phyloP scores from a whole-genome alignment of 2,797 vertebrate species.

The Sebastes kiyomatsui region DNA sequence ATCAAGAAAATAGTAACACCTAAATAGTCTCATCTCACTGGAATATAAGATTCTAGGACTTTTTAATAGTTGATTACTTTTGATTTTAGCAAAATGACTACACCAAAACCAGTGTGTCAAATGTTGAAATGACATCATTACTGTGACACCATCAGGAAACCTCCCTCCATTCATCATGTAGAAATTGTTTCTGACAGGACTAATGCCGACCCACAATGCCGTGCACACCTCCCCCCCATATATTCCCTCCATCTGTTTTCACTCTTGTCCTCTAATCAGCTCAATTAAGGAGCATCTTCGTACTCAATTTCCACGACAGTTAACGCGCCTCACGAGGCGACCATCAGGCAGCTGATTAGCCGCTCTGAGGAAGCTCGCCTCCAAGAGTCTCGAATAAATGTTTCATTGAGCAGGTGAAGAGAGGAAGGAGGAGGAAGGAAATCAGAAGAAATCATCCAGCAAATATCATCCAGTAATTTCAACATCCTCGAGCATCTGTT shows the following conservation, averaged over 20 bases:
- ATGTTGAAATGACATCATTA: conserved; percentile 26
- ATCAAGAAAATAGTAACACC: not conserved
- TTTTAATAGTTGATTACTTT: not conserved
- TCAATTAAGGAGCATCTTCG: conserved; percentile 74
- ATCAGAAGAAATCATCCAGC: conserved; percentile 30
- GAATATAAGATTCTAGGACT: too few relatives aligned
- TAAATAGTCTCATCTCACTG: not conserved
- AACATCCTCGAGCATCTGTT: conserved; percentile 17
- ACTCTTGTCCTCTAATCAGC: conserved; percentile 66
- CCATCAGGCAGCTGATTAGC: conserved; percentile 58
- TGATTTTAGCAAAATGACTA: not conserved
- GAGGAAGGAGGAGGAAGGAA: not conserved
- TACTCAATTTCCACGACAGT: conserved; percentile 52
- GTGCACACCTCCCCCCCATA: not conserved
- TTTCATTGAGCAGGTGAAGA: not conserved
- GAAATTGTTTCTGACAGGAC: conserved; percentile 21
- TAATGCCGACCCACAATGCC: conserved; percentile 14
- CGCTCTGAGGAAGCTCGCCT: conserved; percentile 6
- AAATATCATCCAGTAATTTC: conserved; percentile 27
- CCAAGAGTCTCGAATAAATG: conserved; percentile 19
- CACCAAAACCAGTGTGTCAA: conserved; percentile 11
- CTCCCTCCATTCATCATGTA: not conserved
- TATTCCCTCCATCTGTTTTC: conserved; percentile 67
- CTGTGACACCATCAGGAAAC: not conserved
- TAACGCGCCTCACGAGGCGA: conserved; percentile 15